Conservation (phyloP, 2,797 vertebrate species). For the Silurus lanzhouensis region DNA sequence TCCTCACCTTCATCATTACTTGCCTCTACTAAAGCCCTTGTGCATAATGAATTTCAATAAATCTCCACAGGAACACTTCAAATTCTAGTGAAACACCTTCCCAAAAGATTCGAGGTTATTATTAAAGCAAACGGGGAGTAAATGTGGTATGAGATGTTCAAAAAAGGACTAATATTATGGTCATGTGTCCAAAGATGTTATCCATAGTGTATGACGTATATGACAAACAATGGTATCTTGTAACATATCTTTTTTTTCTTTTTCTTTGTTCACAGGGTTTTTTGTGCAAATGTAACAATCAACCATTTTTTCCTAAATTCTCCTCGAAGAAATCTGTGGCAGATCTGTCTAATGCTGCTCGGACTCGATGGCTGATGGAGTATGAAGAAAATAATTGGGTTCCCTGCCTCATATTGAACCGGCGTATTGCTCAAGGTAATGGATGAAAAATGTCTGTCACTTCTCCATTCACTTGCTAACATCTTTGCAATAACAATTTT, state of each 20-base stretch:
- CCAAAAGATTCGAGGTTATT: no score
- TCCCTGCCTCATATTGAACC: constrained; percentile 48
- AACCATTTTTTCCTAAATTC: constrained; percentile 43
- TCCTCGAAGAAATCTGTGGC: constrained; percentile 26
- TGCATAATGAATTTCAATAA: no score
- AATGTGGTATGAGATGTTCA: no score
- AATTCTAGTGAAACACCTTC: no score
- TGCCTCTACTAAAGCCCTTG: no score
- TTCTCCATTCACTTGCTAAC: constrained; percentile 51
- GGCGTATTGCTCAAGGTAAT: constrained; percentile 51
- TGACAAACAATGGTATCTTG: constrained; percentile 25
- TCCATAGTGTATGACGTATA: neutral
- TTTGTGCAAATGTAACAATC: constrained; percentile 40
- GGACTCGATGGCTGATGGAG: constrained; percentile 46
- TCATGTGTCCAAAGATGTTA: no score
- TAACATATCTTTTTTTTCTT: neutral
- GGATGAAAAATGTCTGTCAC: constrained; percentile 53
- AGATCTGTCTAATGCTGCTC: constrained; percentile 34
- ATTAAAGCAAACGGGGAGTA: no score
- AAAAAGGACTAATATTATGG: no score
- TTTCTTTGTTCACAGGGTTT: neutral
- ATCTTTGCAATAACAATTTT: constrained; percentile 56
- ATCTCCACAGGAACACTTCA: no score
- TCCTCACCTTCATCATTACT: no score
- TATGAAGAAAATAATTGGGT: constrained; percentile 54